Evolutionary conservation across 2,797 vertebrate species (phyloP).

Genomic region (Muscicapa striata): DNA sequence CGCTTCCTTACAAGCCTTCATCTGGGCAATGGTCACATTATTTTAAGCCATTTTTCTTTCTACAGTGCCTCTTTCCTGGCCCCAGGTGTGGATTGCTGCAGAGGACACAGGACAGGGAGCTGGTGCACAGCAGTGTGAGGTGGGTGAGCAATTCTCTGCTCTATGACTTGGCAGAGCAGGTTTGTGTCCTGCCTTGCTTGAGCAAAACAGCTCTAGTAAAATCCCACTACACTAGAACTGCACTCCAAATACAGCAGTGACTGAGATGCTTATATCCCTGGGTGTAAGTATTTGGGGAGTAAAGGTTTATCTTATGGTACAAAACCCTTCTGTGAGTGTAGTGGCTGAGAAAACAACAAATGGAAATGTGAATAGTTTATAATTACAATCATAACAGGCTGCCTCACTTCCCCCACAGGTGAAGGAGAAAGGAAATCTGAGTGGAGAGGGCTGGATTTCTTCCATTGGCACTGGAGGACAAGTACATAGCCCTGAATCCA

Average conservation of each 20-base stretch:
- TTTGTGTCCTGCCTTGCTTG: background rate
- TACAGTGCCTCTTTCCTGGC: background rate
- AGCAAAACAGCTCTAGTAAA: background rate
- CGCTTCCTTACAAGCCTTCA: background rate
- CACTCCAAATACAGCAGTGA: background rate
- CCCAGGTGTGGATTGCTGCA: background rate
- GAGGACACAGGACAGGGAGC: background rate
- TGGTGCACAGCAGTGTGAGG: background rate
- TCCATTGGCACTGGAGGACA: background rate
- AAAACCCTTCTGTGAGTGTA: background rate
- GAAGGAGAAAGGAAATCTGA: background rate
- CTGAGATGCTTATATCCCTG: background rate
- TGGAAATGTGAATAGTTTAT: background rate
- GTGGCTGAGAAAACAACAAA: background rate
- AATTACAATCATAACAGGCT: background rate
- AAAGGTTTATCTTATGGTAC: background rate
- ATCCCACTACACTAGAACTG: background rate
- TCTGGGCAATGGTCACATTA: background rate
- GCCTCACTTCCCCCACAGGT: background rate
- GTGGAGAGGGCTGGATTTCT: background rate
- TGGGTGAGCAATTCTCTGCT: background rate
- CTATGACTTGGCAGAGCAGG: background rate
- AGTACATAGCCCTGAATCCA: background rate
- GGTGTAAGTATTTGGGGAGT: background rate
- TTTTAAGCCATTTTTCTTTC: background rate